Conservation (phyloP, 2,113 vertebrate species). For the Egretta garzetta region DNA sequence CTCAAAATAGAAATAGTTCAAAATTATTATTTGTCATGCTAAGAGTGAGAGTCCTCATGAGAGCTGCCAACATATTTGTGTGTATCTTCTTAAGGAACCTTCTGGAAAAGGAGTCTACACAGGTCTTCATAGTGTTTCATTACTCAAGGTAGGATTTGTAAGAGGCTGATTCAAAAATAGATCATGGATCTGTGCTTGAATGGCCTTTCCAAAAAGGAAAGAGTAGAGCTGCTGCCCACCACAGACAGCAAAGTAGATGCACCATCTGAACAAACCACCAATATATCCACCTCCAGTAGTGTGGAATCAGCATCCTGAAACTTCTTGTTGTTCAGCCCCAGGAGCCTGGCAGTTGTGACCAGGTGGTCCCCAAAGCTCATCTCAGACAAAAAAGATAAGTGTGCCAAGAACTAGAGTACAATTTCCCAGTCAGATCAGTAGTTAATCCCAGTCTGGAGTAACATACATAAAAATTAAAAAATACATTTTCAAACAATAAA, state of each 20-base stretch:
- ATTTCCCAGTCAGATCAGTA: neutral
- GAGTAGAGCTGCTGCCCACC: neutral
- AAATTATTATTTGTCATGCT: neutral
- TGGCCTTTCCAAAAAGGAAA: neutral
- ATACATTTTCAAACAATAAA: neutral
- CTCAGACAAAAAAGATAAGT: neutral
- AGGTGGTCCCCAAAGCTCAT: neutral
- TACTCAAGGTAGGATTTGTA: neutral
- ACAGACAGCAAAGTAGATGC: neutral
- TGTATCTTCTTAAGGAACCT: neutral
- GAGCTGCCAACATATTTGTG: neutral
- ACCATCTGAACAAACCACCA: fast-evolving
- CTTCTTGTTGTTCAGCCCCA: neutral
- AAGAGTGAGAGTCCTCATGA: neutral
- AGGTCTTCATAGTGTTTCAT: neutral
- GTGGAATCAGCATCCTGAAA: neutral
- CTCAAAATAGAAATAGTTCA: neutral
- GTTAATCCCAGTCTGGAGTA: neutral
- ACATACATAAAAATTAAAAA: neutral
- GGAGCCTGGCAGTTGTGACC: no score
- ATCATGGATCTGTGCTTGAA: neutral
- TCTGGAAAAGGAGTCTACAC: neutral
- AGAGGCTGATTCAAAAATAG: neutral
- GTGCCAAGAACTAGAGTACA: neutral
- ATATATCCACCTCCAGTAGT: fast-evolving